Evolutionary conservation across 2,113 vertebrate species (phyloP).

Genomic region (Ctenodactylus gundi): DNA sequence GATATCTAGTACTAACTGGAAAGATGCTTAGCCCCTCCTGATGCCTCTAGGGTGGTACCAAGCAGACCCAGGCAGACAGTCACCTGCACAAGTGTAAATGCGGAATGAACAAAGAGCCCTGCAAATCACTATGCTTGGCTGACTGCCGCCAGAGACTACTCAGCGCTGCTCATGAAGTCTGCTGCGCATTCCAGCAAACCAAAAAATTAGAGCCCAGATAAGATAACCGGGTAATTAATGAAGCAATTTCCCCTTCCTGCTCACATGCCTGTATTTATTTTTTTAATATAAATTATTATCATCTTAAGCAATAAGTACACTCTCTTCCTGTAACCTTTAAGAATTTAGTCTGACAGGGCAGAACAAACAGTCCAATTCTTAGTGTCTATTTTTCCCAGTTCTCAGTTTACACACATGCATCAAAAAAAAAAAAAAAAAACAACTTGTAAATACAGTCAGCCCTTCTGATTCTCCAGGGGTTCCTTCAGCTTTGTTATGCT

Average conservation of each 20-base stretch:
- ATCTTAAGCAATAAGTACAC: constrained; percentile 44
- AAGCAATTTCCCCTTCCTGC: constrained; percentile 55
- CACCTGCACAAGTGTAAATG: neutral
- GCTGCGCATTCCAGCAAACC: constrained; percentile 50
- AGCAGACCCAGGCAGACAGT: neutral
- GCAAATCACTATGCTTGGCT: neutral
- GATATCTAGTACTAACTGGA: fast-evolving
- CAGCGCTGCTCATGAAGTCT: neutral
- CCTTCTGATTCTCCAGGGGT: neutral
- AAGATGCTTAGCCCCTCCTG: neutral
- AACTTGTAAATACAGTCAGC: neutral
- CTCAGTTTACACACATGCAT: neutral
- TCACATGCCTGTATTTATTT: constrained; percentile 27
- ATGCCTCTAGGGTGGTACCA: neutral
- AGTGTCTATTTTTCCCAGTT: neutral
- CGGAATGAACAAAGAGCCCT: neutral
- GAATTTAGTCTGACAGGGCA: neutral
- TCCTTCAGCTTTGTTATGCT: neutral
- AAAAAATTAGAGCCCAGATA: constrained; percentile 21
- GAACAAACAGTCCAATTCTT: neutral
- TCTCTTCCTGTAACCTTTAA: constrained; percentile 47
- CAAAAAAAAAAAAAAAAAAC: too few relatives aligned
- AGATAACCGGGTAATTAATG: constrained; percentile 62
- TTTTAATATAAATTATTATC: constrained; percentile 51
- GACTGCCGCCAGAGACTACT: neutral